Base-by-base conservation (phyloP, 2,888 invertebrate species). In the Cetonia aurata region DNA sequence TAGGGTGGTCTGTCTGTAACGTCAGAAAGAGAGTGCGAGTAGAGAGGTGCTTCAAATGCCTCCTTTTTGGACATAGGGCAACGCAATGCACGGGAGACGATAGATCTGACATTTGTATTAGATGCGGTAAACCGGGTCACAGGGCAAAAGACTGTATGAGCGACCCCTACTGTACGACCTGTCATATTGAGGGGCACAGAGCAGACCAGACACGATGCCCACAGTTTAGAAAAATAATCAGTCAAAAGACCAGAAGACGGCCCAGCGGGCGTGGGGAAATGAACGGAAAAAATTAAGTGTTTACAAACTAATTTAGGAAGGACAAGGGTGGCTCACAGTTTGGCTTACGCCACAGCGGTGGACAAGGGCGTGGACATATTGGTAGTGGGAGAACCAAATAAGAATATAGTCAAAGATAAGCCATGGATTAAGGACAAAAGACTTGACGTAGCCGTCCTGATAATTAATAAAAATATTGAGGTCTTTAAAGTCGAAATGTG, bases 121-220 rank as follows among this genome's bases (percentile, higher is more conserved):
- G 48, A 50, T 72, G 70, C 52, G 59, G 70, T 12, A 9, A 71
- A 15, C 31, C 56, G 10, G 72, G 72, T 6, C 72, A 72, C 37
- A 12, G 55, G 12, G 55, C 46, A n/a, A 72, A 44, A 33, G 55
- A 70, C 2, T 72, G 72, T 59, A 25, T 25, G 10, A 55, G 60
- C 4, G 62, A 15, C 19, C 13, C 25, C 33, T 46, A 13, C 33
- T 72, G 70, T 44, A 19, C 53, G 1, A n/a, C 44, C 25, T 72
- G 72, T 50, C 15, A 70, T 33, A 15, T 33, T 10, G 65, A 67
- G 50, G 72, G 69, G 10, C 72, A 72, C 48, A 37, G 56, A 41
- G 48, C 66, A 9, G 66, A 66, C 12, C 70, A 52, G 10, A 62
- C 17, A 3, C 6, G 44, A 15, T 59, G 71, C 48, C 31, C 46